Percentiles rank a stretch among this genome's conserved stretches.
Conservation (phyloP, 1,140 invertebrate species). For the Copidosoma floridanum region DNA sequence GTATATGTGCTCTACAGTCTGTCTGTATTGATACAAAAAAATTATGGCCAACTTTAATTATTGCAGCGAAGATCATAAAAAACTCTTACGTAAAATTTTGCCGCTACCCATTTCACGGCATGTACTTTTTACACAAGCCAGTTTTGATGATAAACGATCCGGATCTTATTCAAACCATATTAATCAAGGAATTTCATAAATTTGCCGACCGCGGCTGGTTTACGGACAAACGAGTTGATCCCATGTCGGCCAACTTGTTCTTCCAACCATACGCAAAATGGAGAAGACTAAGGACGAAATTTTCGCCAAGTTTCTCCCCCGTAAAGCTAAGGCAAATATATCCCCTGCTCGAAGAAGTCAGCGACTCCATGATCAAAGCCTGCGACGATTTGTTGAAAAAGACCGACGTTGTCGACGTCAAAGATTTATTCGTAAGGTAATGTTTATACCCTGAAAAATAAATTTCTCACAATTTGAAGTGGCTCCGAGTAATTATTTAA, state of each 20-base stretch:
- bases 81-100: constrained; percentile 21
- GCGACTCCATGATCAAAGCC: constrained; percentile 41
- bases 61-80: no score
- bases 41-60: no score
- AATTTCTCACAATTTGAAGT: background rate
- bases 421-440: background rate
- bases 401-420: background rate
- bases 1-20: no score
- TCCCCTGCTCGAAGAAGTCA: constrained; percentile 47
- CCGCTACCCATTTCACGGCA: constrained; percentile 37
- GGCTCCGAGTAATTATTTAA: no score
- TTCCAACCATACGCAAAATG: constrained; percentile 49
- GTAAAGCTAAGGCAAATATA: constrained; percentile 60
- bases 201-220: constrained; percentile 52
- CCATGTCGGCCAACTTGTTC: constrained; percentile 57
- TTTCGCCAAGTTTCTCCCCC: constrained; percentile 59
- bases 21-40: no score
- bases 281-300: constrained; percentile 53
- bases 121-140: constrained; percentile 54
- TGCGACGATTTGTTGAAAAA: background rate
- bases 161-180: constrained; percentile 51
- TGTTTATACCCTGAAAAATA: background rate
- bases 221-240: constrained; percentile 53
- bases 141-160: constrained; percentile 53
- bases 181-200: constrained; percentile 54